A percentile compares a stretch with the other conserved stretches of the same genome.
Conservation (phyloP, 2,797 vertebrate species). For the Taeniopygia guttata region DNA sequence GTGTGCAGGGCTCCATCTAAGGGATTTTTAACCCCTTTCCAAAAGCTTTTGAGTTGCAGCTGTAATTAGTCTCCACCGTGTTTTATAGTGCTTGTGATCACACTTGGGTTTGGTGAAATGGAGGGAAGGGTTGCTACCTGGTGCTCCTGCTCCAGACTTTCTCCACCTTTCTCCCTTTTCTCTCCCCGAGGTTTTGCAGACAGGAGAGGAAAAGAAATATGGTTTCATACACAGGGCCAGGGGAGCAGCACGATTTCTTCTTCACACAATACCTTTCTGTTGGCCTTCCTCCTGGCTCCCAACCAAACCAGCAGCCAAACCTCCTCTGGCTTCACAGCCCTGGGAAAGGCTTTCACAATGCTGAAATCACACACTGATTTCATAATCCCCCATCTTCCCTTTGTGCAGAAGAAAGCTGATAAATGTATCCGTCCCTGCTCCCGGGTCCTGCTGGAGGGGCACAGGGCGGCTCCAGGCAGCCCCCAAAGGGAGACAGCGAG, state of each 20-base stretch:
- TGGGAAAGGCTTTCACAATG: neutral
- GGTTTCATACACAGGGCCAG: fast-evolving
- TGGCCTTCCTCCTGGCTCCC: neutral
- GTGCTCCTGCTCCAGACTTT: neutral
- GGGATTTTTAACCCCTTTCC: neutral
- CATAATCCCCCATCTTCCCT: neutral
- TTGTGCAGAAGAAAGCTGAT: neutral
- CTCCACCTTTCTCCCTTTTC: neutral
- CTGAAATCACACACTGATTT: neutral
- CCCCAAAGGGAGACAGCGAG: fast-evolving
- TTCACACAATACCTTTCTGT: neutral
- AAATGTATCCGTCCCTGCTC: neutral
- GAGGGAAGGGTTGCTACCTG: neutral
- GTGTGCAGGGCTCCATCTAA: neutral
- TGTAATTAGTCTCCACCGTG: neutral
- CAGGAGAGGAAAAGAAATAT: neutral
- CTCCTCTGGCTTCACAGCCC: neutral
- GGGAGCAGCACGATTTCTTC: neutral
- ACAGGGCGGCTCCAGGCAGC: neutral
- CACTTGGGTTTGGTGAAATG: neutral
- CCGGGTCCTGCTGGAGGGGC: fast-evolving
- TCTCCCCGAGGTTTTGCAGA: neutral
- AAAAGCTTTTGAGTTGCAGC: neutral
- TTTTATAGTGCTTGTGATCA: neutral
- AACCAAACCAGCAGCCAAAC: neutral